Percentiles rank a stretch among this genome's conserved stretches.
Evolutionary conservation across 2,113 vertebrate genomes (phyloP).

Genomic region (Rhynchomys soricoides): DNA sequence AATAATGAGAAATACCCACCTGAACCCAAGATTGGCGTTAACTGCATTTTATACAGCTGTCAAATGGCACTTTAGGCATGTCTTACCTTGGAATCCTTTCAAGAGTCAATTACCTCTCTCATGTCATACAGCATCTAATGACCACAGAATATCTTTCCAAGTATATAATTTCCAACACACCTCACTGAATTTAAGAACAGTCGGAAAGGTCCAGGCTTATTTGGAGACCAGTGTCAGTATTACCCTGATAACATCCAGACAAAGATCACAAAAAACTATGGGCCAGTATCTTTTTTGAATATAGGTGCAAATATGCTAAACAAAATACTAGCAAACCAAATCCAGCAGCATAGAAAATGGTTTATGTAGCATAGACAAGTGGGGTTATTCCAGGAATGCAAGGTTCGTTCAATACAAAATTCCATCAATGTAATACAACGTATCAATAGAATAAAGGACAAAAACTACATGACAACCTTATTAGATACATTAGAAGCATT

Average conservation of each 20-base stretch:
- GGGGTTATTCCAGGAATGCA: conserved; percentile 57
- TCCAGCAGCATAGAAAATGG: conserved; percentile 65
- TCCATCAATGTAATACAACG: conserved; percentile 51
- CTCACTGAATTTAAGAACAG: background rate
- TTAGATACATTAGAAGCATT: conserved; percentile 45
- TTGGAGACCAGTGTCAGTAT: background rate
- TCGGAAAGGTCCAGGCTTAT: background rate
- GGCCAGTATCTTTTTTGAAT: conserved; percentile 50
- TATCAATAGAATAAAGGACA: conserved; percentile 49
- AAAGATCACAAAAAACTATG: conserved; percentile 45
- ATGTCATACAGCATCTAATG: background rate
- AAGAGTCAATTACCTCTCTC: background rate
- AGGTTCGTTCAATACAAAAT: conserved; percentile 52
- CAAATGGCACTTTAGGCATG: background rate
- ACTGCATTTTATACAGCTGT: background rate
- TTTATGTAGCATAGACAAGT: conserved; percentile 54
- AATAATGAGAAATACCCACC: background rate
- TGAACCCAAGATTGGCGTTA: background rate
- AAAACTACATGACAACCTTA: conserved; percentile 50
- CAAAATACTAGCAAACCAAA: conserved; percentile 64
- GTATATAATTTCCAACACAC: background rate
- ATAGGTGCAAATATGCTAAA: conserved; percentile 52
- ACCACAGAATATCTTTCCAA: background rate
- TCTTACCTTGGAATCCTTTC: conserved; percentile 23
- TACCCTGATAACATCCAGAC: background rate